Conservation (phyloP, 2,888 invertebrate species). For the Camponotus fellah region DNA sequence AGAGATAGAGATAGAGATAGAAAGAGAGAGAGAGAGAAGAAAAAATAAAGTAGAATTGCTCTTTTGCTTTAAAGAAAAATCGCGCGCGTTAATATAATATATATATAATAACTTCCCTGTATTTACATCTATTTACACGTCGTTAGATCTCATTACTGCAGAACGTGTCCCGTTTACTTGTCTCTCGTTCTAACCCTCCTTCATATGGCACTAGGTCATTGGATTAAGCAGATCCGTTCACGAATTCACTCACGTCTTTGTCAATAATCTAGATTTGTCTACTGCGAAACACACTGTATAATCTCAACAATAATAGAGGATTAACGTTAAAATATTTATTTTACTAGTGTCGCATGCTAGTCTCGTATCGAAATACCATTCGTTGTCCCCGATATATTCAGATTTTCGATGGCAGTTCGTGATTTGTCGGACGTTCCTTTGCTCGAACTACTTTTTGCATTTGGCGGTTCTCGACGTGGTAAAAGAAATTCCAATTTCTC, state of each 20-base stretch:
- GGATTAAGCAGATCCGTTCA: constrained; percentile 44
- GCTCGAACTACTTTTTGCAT: constrained; percentile 8
- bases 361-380: constrained; percentile 22
- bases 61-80: constrained; percentile 36
- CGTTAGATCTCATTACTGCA: constrained; percentile 31
- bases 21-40: constrained; percentile 18
- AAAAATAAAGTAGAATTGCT: constrained; percentile 29
- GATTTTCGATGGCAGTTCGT: constrained; percentile 9
- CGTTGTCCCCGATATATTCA: neutral
- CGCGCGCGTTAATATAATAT: constrained; percentile 46
- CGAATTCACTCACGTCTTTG: constrained; percentile 16
- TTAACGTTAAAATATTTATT: constrained; percentile 15
- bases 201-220: constrained; percentile 51
- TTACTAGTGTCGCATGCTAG: constrained; percentile 20
- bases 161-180: constrained; percentile 29
- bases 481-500: constrained; percentile 2
- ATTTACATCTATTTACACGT: constrained; percentile 80
- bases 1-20: neutral
- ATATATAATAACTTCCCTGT: constrained; percentile 51
- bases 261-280: neutral
- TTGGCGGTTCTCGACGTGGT: neutral
- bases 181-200: constrained; percentile 46
- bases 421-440: neutral
- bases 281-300: neutral
- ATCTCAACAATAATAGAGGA: neutral